Percentiles rank a stretch among this genome's conserved stretches.
Conservation (phyloP, 2,888 invertebrate genomes). For the Rotaria macrura region DNA sequence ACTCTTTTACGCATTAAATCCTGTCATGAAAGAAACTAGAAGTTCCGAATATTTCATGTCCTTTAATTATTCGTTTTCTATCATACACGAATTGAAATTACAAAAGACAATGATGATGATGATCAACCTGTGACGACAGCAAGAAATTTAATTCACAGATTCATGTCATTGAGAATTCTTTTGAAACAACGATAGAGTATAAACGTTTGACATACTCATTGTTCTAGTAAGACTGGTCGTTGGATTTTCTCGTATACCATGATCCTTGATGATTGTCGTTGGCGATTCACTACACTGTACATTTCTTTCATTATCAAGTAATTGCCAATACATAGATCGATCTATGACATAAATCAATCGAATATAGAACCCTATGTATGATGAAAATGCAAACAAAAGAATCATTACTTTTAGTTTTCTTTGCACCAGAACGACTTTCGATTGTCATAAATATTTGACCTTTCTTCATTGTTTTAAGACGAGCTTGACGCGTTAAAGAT, state of each 20-base stretch:
- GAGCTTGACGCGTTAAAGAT: not conserved
- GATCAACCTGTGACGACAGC: too few species aligned
- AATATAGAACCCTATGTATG: not conserved
- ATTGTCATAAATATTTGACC: slow-evolving; percentile 1
- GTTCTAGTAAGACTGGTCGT: not conserved
- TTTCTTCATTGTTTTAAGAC: slow-evolving; percentile 18
- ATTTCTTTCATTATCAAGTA: not conserved
- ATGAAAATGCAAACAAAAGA: not conserved
- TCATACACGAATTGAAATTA: too few species aligned
- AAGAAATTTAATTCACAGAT: too few species aligned
- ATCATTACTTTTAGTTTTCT: not conserved
- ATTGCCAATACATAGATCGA: slow-evolving; percentile 14
- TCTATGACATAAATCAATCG: not conserved
- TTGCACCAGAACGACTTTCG: not conserved
- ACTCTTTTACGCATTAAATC: too few species aligned
- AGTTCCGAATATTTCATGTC: too few species aligned
- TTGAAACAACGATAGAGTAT: too few species aligned
- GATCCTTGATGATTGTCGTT: too few species aligned
- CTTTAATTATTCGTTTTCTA: too few species aligned
- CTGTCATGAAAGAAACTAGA: too few species aligned
- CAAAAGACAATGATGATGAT: too few species aligned
- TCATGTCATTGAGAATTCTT: too few species aligned
- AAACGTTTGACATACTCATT: not conserved
- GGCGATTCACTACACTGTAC: slow-evolving; percentile 9
- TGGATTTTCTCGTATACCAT: not conserved